Evolutionary conservation across 2,888 invertebrate genomes (phyloP).

Genomic region (Pyrgus malvae): DNA sequence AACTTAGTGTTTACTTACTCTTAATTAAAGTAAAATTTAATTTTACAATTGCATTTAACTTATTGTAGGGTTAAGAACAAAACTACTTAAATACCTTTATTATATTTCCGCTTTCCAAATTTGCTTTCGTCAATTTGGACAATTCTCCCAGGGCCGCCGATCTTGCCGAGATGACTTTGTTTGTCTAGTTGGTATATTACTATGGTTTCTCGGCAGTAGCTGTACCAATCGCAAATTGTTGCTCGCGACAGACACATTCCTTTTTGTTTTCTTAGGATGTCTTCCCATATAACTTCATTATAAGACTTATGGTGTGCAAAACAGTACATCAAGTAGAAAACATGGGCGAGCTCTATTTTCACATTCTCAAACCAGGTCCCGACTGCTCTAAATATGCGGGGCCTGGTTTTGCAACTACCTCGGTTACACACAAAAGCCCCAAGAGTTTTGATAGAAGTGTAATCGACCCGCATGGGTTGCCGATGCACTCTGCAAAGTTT

Average conservation of each 20-base stretch:
- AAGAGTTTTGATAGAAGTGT: too few species aligned
- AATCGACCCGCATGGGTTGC: too few species aligned
- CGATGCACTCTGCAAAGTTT: too few species aligned
- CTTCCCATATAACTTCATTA: background rate
- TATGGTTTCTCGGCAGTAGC: constrained; percentile 32
- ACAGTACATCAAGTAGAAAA: constrained; percentile 20
- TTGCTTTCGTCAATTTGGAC: constrained; percentile 37
- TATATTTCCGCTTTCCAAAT: constrained; percentile 36
- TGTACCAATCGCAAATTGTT: constrained; percentile 29
- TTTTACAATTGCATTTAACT: too few species aligned
- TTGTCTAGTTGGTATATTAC: constrained; percentile 31
- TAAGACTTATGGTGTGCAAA: background rate
- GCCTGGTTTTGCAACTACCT: background rate
- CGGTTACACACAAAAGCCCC: background rate
- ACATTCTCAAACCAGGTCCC: constrained; percentile 29
- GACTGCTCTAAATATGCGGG: background rate
- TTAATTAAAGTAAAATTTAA: too few species aligned
- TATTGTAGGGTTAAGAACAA: too few species aligned
- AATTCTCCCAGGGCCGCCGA: constrained; percentile 33
- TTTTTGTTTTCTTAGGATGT: background rate
- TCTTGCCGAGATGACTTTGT: constrained; percentile 17
- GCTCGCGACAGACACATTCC: background rate
- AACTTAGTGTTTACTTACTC: too few species aligned
- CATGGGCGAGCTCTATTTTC: constrained; percentile 12
- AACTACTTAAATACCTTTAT: background rate